phyloP scores from a whole-genome alignment of 2,888 invertebrate genomes.

The Chaitophorus viminalis region DNA sequence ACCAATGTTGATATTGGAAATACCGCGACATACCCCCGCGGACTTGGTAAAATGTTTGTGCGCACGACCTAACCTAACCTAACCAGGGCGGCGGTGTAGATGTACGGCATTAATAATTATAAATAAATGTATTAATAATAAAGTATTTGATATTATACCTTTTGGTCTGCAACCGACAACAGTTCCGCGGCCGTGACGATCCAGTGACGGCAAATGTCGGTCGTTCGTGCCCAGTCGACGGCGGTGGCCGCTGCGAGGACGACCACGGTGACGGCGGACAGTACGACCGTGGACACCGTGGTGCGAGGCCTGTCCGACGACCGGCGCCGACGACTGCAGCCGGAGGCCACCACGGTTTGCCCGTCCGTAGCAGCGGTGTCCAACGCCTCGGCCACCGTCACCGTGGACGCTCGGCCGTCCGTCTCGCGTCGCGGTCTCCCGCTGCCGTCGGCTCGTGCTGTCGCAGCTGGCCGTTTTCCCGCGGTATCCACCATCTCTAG shows the following conservation, averaged over 20 bases:
- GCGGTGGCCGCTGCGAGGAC: not conserved
- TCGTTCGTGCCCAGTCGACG: not conserved
- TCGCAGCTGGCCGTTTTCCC: not conserved
- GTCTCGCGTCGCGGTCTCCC: not conserved
- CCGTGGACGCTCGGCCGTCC: not conserved
- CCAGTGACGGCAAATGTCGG: not conserved
- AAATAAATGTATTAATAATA: no score
- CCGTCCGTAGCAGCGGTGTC: not conserved
- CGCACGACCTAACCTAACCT: no score
- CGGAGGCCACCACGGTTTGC: not conserved
- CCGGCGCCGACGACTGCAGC: not conserved
- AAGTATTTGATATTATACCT: not conserved
- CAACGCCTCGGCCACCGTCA: not conserved
- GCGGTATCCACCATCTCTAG: not conserved
- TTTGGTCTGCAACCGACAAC: slow-evolving; percentile 2
- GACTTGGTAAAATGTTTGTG: no score
- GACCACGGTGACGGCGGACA: not conserved
- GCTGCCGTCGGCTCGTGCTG: no score
- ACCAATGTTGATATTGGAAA: no score
- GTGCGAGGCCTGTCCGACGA: no score
- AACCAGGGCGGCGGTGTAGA: no score
- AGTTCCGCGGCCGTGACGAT: not conserved
- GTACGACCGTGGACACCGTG: not conserved
- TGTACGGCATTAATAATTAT: no score
- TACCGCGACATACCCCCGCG: no score